Conservation (phyloP, 2,888 invertebrate genomes). For the Hydraecia micacea region DNA sequence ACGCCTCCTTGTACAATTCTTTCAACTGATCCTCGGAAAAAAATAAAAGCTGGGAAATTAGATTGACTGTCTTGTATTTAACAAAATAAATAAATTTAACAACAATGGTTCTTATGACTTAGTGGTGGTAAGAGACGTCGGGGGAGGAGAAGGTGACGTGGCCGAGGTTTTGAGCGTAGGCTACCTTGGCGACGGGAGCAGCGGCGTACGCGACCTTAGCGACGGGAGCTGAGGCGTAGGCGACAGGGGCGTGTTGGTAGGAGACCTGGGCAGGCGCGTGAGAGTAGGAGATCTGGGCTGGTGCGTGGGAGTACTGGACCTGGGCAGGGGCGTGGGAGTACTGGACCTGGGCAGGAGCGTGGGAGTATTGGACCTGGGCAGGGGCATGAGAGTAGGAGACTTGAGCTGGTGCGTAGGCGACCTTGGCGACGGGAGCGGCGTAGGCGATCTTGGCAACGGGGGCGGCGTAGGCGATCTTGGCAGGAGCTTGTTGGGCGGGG, state of each 20-base stretch:
- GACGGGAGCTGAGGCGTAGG: slow-evolving; percentile 74
- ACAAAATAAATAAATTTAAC: slow-evolving; percentile 80
- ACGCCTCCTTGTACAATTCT: slow-evolving; percentile 86
- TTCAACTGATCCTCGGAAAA: slow-evolving; percentile 73
- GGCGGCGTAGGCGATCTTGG: slow-evolving; percentile 72
- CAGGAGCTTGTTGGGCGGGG: slow-evolving; percentile 72
- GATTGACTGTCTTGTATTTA: slow-evolving; percentile 77
- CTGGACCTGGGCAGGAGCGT: neutral
- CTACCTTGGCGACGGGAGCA: slow-evolving; percentile 69
- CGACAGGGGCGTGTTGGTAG: slow-evolving; percentile 70
- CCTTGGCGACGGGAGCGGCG: slow-evolving; percentile 68
- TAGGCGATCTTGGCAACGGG: slow-evolving; percentile 67
- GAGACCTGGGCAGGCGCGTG: slow-evolving; percentile 67
- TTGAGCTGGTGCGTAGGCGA: slow-evolving; percentile 19
- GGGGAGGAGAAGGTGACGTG: slow-evolving; percentile 83
- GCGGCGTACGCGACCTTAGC: slow-evolving; percentile 74
- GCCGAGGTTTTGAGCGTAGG: slow-evolving; percentile 72
- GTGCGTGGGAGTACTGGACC: slow-evolving; percentile 48
- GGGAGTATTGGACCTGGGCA: neutral
- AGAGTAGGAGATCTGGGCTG: slow-evolving; percentile 65
- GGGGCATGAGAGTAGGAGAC: slow-evolving; percentile 2
- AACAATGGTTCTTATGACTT: slow-evolving; percentile 70
- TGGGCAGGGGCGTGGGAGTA: slow-evolving; percentile 12
- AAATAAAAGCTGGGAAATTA: slow-evolving; percentile 75
- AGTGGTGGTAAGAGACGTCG: slow-evolving; percentile 84